phyloP scores from a whole-genome alignment of 2,888 invertebrate species.

The Cremastinae sp. region DNA sequence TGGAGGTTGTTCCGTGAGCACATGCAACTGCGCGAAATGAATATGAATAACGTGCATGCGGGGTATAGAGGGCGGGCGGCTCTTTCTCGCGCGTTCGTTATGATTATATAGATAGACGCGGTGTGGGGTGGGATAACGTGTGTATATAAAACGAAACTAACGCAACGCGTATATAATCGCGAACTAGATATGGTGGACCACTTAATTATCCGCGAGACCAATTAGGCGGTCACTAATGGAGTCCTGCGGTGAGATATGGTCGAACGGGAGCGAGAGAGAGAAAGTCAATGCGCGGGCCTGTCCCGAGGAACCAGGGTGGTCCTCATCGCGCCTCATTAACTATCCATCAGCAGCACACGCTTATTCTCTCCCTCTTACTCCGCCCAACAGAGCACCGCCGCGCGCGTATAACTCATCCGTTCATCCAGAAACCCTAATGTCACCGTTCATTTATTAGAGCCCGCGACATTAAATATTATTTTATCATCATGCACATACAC shows the following conservation, averaged over 20 bases:
- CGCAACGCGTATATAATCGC: conserved; percentile 36
- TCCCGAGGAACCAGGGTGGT: conserved; percentile 55
- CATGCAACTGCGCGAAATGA: conserved; percentile 48
- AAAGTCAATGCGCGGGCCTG: conserved; percentile 34
- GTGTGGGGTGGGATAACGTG: conserved; percentile 25
- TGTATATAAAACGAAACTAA: conserved; percentile 51
- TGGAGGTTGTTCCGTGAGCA: conserved; percentile 17
- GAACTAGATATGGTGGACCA: conserved; percentile 63
- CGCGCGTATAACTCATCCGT: conserved; percentile 30
- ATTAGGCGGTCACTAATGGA: conserved; percentile 68
- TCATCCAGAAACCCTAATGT: conserved; percentile 45
- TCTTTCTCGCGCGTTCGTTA: conserved; percentile 12
- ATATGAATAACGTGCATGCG: conserved; percentile 55
- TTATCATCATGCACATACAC: conserved; percentile 53
- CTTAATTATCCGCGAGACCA: conserved; percentile 68
- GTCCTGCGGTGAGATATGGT: conserved; percentile 68
- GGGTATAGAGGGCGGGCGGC: too few relatives aligned
- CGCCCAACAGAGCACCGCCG: conserved; percentile 34
- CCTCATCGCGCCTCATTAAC: conserved; percentile 68
- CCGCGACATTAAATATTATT: conserved; percentile 61
- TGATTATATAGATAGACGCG: background rate
- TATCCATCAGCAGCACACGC: conserved; percentile 67
- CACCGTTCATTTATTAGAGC: conserved; percentile 61
- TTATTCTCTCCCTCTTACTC: conserved; percentile 38
- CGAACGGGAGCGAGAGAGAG: conserved; percentile 40